Percentiles rank a stretch among this genome's conserved stretches.
Conservation (phyloP, 2,888 invertebrate species). For the Leistus spinibarbis region DNA sequence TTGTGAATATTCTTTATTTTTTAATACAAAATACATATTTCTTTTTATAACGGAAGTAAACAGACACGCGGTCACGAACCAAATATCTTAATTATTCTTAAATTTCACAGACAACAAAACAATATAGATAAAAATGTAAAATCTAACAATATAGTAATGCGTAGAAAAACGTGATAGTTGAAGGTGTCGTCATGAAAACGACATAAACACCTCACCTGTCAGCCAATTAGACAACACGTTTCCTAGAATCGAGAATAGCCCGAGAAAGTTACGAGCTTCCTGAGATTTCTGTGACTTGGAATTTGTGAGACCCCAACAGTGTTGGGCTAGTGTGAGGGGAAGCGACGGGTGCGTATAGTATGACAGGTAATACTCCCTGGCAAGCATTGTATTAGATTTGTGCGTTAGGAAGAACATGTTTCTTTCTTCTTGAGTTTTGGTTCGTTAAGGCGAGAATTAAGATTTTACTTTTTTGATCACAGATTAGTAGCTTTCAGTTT, state of each 20-base stretch:
- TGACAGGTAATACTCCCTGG: not conserved
- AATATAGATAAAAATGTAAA: not conserved
- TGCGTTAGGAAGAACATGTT: not conserved
- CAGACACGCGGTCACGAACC: not conserved
- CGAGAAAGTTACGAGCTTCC: not conserved
- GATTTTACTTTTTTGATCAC: no score
- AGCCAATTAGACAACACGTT: conserved; percentile 30
- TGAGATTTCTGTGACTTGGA: not conserved
- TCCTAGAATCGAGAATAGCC: conserved; percentile 17
- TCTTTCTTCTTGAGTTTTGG: no score
- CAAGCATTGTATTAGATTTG: not conserved
- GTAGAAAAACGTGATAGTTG: not conserved
- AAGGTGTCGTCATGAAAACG: conserved; percentile 28
- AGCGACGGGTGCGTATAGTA: not conserved
- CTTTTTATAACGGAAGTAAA: not conserved
- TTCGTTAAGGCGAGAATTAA: no score
- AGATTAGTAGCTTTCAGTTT: no score
- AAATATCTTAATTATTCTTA: conserved; percentile 1
- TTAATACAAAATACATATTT: no score
- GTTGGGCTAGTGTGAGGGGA: not conserved
- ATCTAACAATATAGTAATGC: not conserved
- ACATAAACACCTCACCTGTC: conserved; percentile 34
- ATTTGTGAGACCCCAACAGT: not conserved
- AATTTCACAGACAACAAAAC: not conserved
- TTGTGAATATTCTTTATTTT: no score